Evolutionary conservation across 2,888 invertebrate genomes (phyloP), one percentile per base, ranked within the genome.

Genomic region (Epirrhoe tristata): DNA sequence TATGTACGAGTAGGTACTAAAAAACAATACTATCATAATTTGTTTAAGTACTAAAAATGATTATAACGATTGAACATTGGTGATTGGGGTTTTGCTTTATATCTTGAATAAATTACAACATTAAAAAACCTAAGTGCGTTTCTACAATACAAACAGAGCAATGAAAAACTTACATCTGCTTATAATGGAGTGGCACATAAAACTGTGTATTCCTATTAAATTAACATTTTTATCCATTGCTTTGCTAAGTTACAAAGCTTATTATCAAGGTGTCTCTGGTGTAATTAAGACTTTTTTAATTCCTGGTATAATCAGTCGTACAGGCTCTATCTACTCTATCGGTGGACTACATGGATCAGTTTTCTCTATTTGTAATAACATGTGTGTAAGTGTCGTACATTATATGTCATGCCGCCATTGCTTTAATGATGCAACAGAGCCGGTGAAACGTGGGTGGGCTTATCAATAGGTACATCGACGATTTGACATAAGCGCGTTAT

Each of bases 401-500:
- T 77, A 82, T 79, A 82, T 78, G n/a, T n/a, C n/a, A 74, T 78
- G 79, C 84, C 82, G 87, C 88, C 87, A 86, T 87, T 78, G 80
- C 84, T 82, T 78, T 79, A 81, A 82, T 88, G 86, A 84, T 84
- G 90, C 88, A 88, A 89, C 78, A 79, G 80, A 78, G 78, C 77
- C 81, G 79, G 77, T 79, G 77, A 84, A 84, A 84, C 87, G 89
- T 91, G 91, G 91, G 91, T 92, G 91, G 91, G 87, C 91, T 91
- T 93, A 93, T 93, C 92, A 81, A 78, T 80, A 81, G 83, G 81
- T 86, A 89, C 85, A 91, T 91, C 91, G 86, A 77, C 88, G 88
- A 91, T 90, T 90, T 91, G 91, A 92, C 89, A 90, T 88, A 91
- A 93, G 92, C 90, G 91, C 89, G 91, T 91, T 91, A 90, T 89